Percentiles rank a stretch among this genome's conserved stretches.
Evolutionary conservation across 2,113 vertebrate genomes (phyloP).

Genomic region (Elephas maximus): DNA sequence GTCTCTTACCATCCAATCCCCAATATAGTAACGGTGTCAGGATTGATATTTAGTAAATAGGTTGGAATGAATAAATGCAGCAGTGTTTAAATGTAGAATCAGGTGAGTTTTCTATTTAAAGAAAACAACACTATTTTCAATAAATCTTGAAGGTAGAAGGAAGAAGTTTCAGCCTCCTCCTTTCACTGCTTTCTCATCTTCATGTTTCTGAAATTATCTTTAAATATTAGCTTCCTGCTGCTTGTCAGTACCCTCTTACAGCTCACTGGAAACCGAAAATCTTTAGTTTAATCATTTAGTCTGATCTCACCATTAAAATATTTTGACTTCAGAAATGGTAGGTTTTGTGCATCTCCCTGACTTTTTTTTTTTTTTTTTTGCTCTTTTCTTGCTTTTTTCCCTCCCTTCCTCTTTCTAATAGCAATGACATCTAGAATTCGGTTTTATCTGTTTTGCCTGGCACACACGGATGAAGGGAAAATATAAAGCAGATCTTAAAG

Average conservation of each 20-base stretch:
- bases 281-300: slow-evolving; percentile 68
- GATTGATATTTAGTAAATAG: neutral
- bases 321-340: slow-evolving; percentile 76
- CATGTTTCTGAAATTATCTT: slow-evolving; percentile 67
- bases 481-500: slow-evolving; percentile 77
- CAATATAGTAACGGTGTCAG: neutral
- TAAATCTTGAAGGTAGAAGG: neutral
- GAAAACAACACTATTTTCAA: neutral
- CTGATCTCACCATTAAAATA: slow-evolving; percentile 62
- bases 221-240: slow-evolving; percentile 73
- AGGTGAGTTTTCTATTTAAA: neutral
- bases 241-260: slow-evolving; percentile 20
- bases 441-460: slow-evolving; percentile 67
- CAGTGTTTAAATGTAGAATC: neutral
- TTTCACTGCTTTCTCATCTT: slow-evolving; percentile 46
- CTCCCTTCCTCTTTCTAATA: slow-evolving; percentile 20
- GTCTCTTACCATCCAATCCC: neutral
- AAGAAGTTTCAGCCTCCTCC: slow-evolving; percentile 43
- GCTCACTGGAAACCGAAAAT: slow-evolving; percentile 49
- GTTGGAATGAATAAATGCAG: neutral
- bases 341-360: slow-evolving; percentile 42
- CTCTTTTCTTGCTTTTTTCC: slow-evolving; percentile 1
- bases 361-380: neutral
- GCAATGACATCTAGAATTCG: slow-evolving; percentile 63
- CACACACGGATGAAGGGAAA: slow-evolving; percentile 80